Percentiles rank a stretch among this genome's conserved stretches.
Evolutionary conservation across 2,113 vertebrate species (phyloP).

Genomic region (Phrynosoma platyrhinos): DNA sequence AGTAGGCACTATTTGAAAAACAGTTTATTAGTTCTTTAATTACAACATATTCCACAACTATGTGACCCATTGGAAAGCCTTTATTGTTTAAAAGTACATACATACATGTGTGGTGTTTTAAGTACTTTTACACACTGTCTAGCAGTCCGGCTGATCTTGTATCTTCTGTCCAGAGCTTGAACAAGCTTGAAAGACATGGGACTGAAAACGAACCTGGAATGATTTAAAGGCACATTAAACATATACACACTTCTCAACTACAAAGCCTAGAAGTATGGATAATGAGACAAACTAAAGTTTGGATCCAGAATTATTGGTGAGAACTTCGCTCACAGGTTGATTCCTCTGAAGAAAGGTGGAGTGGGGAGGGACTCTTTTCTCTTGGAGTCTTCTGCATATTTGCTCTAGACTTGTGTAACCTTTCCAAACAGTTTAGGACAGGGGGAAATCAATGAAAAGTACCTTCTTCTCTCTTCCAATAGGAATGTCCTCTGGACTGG

Average conservation of each 20-base stretch:
- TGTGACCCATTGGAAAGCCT: not conserved
- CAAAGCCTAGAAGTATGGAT: conserved; percentile 44
- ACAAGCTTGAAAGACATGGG: conserved; percentile 70
- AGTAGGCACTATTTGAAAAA: too few relatives aligned
- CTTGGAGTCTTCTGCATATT: not conserved
- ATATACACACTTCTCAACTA: conserved; percentile 37
- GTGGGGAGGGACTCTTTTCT: not conserved
- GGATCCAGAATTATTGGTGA: not conserved
- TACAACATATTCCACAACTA: conserved; percentile 44
- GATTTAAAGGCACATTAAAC: conserved; percentile 76
- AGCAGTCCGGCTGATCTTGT: conserved; percentile 60
- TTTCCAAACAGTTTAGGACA: not conserved
- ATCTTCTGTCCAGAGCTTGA: conserved; percentile 67
- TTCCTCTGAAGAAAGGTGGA: not conserved
- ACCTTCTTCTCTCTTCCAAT: not conserved
- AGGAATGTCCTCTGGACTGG: not conserved
- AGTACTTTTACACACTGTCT: conserved; percentile 78
- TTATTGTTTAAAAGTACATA: conserved; percentile 54
- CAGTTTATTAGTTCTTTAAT: conserved; percentile 79
- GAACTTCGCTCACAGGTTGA: not conserved
- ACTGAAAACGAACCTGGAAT: conserved; percentile 81
- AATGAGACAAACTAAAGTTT: conserved; percentile 55
- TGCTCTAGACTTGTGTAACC: not conserved
- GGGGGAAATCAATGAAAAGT: not conserved
- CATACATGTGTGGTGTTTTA: conserved; percentile 59